phyloP scores from a whole-genome alignment of 2,797 vertebrate species.

The Eulemur albifrons region DNA sequence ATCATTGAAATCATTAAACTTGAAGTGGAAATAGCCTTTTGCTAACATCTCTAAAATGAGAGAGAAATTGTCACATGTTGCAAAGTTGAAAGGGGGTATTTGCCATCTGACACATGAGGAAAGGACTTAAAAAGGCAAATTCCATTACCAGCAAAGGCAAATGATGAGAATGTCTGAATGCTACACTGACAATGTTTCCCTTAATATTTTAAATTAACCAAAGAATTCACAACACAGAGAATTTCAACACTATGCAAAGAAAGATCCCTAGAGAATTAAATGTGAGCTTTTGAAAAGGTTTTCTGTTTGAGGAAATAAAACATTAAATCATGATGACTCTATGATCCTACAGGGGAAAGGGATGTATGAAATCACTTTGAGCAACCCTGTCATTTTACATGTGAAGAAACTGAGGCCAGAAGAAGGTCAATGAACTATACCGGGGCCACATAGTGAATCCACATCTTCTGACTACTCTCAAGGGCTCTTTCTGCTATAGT shows the following conservation, averaged over 20 bases:
- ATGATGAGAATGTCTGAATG: accelerated
- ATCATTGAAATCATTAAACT: neutral
- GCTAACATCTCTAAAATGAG: neutral
- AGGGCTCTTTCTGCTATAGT: neutral
- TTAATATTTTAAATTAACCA: neutral
- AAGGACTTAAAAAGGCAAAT: neutral
- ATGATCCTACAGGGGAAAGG: neutral
- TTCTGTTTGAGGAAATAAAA: neutral
- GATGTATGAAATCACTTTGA: neutral
- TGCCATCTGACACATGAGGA: neutral
- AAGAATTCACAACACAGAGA: neutral
- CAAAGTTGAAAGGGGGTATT: neutral
- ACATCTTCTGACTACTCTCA: neutral
- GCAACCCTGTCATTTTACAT: neutral
- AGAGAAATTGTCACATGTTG: neutral
- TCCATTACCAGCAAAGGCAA: neutral
- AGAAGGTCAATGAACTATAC: neutral
- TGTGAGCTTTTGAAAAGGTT: neutral
- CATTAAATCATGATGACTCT: neutral
- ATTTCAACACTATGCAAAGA: neutral
- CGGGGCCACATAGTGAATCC: neutral
- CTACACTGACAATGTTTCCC: neutral
- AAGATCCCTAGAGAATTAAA: neutral
- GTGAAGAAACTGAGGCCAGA: neutral
- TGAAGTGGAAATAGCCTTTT: neutral